phyloP scores from a whole-genome alignment of 2,113 vertebrate genomes.

The Gambusia affinis region DNA sequence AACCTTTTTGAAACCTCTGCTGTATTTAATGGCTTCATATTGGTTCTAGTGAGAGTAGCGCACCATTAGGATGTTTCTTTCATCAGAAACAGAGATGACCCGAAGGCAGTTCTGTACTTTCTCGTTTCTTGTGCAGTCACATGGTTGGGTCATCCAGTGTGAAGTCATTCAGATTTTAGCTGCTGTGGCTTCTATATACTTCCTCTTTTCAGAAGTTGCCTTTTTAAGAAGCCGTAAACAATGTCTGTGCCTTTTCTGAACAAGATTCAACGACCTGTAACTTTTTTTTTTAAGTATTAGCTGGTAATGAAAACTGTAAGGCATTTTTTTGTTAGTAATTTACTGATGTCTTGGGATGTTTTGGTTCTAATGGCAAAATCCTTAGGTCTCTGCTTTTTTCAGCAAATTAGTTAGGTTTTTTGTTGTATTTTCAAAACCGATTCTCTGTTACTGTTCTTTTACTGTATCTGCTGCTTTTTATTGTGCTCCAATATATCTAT shows the following conservation, averaged over 20 bases:
- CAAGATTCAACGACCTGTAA: constrained; percentile 30
- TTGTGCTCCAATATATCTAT: not conserved
- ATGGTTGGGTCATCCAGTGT: constrained; percentile 44
- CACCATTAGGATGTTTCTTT: constrained; percentile 29
- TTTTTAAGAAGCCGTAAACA: constrained; percentile 67
- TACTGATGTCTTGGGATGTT: not conserved
- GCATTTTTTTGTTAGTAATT: constrained; percentile 4
- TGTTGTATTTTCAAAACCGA: not conserved
- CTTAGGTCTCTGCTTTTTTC: not conserved
- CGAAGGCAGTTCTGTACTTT: constrained; percentile 56
- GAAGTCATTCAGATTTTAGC: constrained; percentile 51
- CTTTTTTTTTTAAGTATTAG: constrained; percentile 59
- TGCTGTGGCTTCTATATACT: constrained; percentile 48
- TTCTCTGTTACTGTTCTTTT: not conserved
- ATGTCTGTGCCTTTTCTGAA: constrained; percentile 44
- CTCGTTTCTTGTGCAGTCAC: constrained; percentile 48
- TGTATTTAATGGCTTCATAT: constrained; percentile 18
- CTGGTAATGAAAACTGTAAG: too few species aligned
- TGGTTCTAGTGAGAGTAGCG: constrained; percentile 14
- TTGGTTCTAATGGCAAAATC: not conserved
- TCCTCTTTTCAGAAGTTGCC: constrained; percentile 54
- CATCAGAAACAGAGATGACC: constrained; percentile 50
- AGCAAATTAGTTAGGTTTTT: not conserved
- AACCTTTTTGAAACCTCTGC: not conserved
- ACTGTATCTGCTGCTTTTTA: constrained; percentile 3